Conservation (phyloP, 2,113 vertebrate genomes). For the Tapirus terrestris region DNA sequence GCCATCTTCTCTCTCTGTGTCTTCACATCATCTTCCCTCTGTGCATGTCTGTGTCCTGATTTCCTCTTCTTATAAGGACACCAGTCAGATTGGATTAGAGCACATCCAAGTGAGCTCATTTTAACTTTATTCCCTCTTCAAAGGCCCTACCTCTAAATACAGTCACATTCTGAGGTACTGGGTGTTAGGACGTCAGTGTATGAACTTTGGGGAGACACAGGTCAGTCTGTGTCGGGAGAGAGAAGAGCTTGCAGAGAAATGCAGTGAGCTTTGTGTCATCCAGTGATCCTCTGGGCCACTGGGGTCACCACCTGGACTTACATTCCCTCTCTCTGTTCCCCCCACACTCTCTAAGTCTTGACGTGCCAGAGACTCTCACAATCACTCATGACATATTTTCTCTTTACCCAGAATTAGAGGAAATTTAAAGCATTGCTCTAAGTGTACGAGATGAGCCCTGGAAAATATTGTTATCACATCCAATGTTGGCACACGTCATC, state of each 20-base stretch:
- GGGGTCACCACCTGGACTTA: background rate
- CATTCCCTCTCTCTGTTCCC: background rate
- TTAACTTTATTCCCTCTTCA: background rate
- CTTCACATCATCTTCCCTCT: background rate
- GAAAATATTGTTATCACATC: background rate
- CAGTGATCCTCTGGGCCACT: fast-evolving
- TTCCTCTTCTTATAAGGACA: background rate
- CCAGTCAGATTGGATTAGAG: background rate
- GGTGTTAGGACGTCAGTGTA: background rate
- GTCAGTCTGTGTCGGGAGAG: background rate
- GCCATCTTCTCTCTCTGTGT: background rate
- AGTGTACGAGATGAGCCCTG: background rate
- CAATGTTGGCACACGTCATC: background rate
- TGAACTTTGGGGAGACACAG: too few species aligned
- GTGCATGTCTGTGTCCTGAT: too few species aligned
- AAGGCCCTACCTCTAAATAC: background rate
- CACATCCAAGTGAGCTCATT: background rate
- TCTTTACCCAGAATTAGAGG: background rate
- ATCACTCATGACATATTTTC: background rate
- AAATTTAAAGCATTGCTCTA: background rate
- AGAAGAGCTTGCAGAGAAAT: background rate
- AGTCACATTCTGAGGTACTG: background rate
- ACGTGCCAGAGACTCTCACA: background rate
- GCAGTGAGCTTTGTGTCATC: background rate
- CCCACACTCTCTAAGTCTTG: background rate